Conservation (phyloP, 2,888 invertebrate species). For the Andrena fulva region DNA sequence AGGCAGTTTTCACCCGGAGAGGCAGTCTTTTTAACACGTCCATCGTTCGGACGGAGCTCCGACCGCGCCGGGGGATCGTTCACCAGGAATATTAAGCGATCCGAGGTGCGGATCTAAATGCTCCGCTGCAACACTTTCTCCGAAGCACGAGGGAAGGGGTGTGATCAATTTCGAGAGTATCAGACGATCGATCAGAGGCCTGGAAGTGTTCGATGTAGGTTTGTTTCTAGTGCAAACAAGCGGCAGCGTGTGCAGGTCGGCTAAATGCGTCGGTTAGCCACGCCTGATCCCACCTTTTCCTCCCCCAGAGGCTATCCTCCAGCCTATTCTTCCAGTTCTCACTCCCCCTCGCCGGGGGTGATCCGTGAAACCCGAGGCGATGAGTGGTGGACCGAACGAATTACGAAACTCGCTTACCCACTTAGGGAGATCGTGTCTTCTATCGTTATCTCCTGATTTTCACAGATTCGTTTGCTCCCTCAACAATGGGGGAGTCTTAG, state of each 20-base stretch:
- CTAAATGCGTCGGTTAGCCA: constrained; percentile 47
- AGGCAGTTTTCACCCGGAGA: not conserved
- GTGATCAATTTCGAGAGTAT: not conserved
- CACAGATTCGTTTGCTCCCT: not conserved
- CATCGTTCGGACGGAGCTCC: no score
- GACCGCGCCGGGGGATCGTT: no score
- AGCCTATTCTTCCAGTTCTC: constrained; percentile 21
- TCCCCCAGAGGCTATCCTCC: not conserved
- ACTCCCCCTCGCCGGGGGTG: constrained; percentile 17
- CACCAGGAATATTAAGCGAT: no score
- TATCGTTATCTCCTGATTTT: constrained; percentile 29
- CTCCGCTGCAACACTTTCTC: not conserved
- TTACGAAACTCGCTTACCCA: constrained; percentile 74
- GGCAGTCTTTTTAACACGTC: not conserved
- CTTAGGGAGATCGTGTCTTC: constrained; percentile 57
- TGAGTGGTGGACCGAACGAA: constrained; percentile 73
- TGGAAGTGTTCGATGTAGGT: constrained; percentile 14
- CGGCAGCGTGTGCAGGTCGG: not conserved
- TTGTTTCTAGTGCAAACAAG: constrained; percentile 51
- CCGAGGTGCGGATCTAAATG: not conserved
- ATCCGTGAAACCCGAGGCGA: constrained; percentile 65
- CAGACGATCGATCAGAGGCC: not conserved
- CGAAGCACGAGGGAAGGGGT: not conserved
- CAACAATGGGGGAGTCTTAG: not conserved
- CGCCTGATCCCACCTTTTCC: not conserved